These are phyloP conservation scores for Tenthredo notha DNA, from an alignment of 2,888 invertebrate species.

Conservation along the genomic window DNA sequence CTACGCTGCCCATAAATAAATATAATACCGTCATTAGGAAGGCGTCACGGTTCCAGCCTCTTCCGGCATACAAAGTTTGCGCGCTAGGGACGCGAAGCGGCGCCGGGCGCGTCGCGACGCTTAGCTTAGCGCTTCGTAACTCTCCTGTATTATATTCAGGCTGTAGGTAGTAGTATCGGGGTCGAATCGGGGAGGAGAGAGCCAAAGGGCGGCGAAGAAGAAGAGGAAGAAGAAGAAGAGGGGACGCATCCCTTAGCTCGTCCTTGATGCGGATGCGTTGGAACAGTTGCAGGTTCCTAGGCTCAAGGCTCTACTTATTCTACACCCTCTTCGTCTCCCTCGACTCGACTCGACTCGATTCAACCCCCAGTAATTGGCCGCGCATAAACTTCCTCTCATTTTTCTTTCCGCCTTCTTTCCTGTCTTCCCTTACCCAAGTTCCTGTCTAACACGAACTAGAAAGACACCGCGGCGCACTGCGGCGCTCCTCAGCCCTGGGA, in stretches of 20 bases:
- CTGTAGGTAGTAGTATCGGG: slow-evolving; percentile 1
- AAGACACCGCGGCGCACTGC: slow-evolving; percentile 3
- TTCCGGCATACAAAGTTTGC: slow-evolving; percentile 65
- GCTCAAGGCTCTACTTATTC: slow-evolving; percentile 41
- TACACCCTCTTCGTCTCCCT: slow-evolving; percentile 45
- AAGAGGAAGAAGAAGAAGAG: background rate
- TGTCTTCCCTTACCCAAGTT: slow-evolving; percentile 17
- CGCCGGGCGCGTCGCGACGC: background rate
- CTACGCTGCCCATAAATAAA: slow-evolving; percentile 58
- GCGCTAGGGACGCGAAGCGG: background rate
- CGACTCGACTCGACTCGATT: slow-evolving; percentile 14
- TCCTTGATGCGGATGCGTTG: slow-evolving; percentile 33
- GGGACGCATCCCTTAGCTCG: slow-evolving; percentile 15
- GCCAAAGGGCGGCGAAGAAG: background rate
- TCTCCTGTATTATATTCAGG: slow-evolving; percentile 35
- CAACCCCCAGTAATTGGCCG: slow-evolving; percentile 66
- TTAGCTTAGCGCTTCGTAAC: slow-evolving; percentile 34
- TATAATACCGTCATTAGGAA: slow-evolving; percentile 68
- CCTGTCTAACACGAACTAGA: slow-evolving; percentile 13
- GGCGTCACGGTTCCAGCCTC: slow-evolving; percentile 63
- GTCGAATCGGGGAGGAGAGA: background rate
- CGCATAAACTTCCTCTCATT: slow-evolving; percentile 68
- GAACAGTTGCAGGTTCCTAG: slow-evolving; percentile 43
- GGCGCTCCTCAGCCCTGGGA: background rate
- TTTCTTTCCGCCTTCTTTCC: slow-evolving; percentile 60